phyloP scores from a whole-genome alignment of 2,113 vertebrate species.

The Oreochromis tanganicae region DNA sequence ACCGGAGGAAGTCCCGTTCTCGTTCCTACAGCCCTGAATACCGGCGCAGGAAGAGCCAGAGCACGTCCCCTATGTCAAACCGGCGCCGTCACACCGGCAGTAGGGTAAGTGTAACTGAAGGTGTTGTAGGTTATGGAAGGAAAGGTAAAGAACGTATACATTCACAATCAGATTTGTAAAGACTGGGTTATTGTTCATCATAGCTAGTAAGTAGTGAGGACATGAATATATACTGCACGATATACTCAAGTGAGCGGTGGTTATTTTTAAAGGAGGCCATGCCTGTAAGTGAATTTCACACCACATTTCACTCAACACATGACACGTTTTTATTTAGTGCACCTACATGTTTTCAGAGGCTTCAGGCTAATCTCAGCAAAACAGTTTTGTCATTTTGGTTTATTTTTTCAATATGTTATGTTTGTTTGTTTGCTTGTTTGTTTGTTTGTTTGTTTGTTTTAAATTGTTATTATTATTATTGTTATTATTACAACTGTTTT shows the following conservation, averaged over 20 bases:
- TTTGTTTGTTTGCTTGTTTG: not conserved
- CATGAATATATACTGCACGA: not conserved
- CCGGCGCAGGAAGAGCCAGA: slow-evolving; percentile 82
- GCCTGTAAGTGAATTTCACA: not conserved
- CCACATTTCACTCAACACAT: not conserved
- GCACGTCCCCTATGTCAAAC: slow-evolving; percentile 87
- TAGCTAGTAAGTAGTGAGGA: not conserved
- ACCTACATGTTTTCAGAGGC: not conserved
- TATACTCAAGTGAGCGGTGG: not conserved
- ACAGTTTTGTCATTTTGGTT: not conserved
- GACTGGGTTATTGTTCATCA: not conserved
- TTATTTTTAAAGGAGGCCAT: not conserved
- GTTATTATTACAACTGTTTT: not conserved
- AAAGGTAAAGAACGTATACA: not conserved
- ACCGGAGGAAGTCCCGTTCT: slow-evolving; percentile 83
- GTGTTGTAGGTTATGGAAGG: not conserved
- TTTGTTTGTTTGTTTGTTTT: not conserved
- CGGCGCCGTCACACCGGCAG: slow-evolving; percentile 82
- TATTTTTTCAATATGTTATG: not conserved
- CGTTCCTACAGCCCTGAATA: slow-evolving; percentile 85
- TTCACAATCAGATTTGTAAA: not conserved
- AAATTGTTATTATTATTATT: not conserved
- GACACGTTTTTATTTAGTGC: not conserved
- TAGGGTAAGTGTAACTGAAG: slow-evolving; percentile 76
- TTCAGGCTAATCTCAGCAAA: not conserved